Evolutionary conservation across 2,797 vertebrate species (phyloP), one percentile per base, ranked within the genome.

Genomic region (Malacoraja senta): DNA sequence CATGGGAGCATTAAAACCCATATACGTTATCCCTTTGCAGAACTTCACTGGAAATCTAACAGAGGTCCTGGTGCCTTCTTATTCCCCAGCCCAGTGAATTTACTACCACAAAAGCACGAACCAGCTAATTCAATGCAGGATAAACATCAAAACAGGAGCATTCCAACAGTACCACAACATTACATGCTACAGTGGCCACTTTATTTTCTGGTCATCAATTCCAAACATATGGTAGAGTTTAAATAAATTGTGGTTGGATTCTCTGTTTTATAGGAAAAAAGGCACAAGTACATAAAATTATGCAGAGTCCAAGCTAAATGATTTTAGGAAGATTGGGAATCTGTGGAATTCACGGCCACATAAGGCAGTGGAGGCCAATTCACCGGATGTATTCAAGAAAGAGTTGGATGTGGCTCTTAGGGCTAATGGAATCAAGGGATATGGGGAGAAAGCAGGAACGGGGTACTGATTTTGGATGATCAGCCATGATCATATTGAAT

Each of bases 201-300:
- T 84, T 58, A 84, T 84, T 84, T 84, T 3, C 24, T 44, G 81
- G 81, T 84, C 81, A 84, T 53, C 81, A 84, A 84, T 61, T 61
- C 10, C 81, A 61, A 29, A 53, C 81, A 58, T 84, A 29, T 61
- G 81, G 24, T 84, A 84, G 58, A 84, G 81, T 61, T 84, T 61
- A 29, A 61, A 58, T 84, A 61, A 58, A 84, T 84, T 84, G 81
- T 84, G 81, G 81, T 84, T 29, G 80, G 44, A 83, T 44, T 8
- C 12, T 10, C 53, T 3, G 2, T 19, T 58, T 58, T 24, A 44
- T 9, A 24, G 17, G 8, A 81, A 83, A 61, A 58, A 58, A 26
- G 1, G 0, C 24, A 74, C 53, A 58, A 26, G 44, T 58, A 10
- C 38, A 58, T 83, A 58, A 83, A 26, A 83, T 24, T 15, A 58